Evolutionary conservation across 2,797 vertebrate species (phyloP).

Genomic region (Silurus aristotelis): DNA sequence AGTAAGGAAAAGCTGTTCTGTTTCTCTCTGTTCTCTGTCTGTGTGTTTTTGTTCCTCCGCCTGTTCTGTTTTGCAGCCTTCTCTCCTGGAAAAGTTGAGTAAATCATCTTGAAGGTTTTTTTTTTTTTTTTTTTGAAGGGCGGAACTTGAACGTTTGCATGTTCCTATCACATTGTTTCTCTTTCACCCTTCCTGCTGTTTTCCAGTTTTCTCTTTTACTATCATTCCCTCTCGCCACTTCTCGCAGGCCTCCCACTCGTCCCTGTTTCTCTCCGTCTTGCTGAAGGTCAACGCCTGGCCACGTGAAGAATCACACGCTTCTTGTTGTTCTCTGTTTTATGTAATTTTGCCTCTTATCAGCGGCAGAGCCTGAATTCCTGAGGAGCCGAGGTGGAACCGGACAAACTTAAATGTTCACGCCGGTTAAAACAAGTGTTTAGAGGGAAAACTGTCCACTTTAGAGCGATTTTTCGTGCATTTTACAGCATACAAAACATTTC

Average conservation of each 20-base stretch:
- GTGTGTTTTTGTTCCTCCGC: background rate
- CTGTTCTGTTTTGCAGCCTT: slow-evolving; percentile 20
- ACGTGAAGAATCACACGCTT: slow-evolving; percentile 38
- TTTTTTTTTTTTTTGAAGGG: background rate
- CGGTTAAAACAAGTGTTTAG: background rate
- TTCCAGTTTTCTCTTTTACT: slow-evolving; percentile 12
- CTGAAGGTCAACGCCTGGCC: slow-evolving; percentile 27
- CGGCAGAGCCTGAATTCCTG: slow-evolving; percentile 24
- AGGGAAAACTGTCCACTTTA: background rate
- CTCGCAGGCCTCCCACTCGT: slow-evolving; percentile 1
- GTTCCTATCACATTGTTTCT: slow-evolving; percentile 15
- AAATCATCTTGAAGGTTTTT: slow-evolving; percentile 17
- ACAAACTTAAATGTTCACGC: background rate
- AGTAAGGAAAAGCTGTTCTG: background rate
- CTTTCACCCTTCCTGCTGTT: background rate
- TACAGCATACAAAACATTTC: background rate
- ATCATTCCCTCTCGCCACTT: background rate
- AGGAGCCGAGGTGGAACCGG: slow-evolving; percentile 19
- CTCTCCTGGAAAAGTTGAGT: slow-evolving; percentile 26
- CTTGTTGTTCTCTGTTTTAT: slow-evolving; percentile 24
- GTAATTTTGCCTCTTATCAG: slow-evolving; percentile 36
- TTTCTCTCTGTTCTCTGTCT: slow-evolving; percentile 1
- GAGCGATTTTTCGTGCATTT: background rate
- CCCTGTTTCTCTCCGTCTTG: background rate
- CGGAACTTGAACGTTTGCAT: background rate